Base-by-base conservation (phyloP, 2,113 vertebrate genomes). In the Paracanthobrama guichenoti region DNA sequence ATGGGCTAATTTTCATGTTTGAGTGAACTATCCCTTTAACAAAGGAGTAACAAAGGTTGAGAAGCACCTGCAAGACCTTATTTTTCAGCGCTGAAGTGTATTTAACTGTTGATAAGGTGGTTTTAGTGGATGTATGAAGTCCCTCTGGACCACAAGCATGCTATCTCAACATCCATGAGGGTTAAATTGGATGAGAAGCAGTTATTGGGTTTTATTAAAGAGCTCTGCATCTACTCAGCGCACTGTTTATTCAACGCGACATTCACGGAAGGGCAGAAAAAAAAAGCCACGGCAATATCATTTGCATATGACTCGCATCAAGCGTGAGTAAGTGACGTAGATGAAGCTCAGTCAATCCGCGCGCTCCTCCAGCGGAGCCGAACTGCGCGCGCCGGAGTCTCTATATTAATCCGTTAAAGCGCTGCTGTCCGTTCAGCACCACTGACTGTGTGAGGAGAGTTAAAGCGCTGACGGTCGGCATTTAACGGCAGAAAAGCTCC, bases 361-460 rank as follows among this genome's bases (percentile, higher is more conserved):
- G 91, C 88, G 84, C 88, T 62, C 87, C 67, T 82, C 85, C 85
- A 88, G 84, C 86, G 90, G 91, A 87, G 92, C 89, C 91, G 91
- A 88, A 88, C 88, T 86, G 88, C 55, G 90, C 89, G 91, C 88
- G 83, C 88, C 60, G 16, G 9, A 28, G 39, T 64, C 39, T 46
- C 87, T 87, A 90, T 87, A 90, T 90, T 91, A 93, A 93, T 92
- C 90, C 79, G 89, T 26, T 39, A 81, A 88, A 88, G 87, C 91
- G 87, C 87, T 85, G 84, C 91, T 91, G 90, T 92, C 91, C 89
- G 75, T 91, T 92, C 92, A 90, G 92, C 91, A 91, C 88, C 90
- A 77, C 89, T 88, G 89, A 85, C 85, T 39, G 79, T 89, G 89
- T 88, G 88, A 85, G 82, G 66, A 86, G 89, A 82, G 20, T 83